Conservation (phyloP, 2,797 vertebrate species). For the Anas georgica region DNA sequence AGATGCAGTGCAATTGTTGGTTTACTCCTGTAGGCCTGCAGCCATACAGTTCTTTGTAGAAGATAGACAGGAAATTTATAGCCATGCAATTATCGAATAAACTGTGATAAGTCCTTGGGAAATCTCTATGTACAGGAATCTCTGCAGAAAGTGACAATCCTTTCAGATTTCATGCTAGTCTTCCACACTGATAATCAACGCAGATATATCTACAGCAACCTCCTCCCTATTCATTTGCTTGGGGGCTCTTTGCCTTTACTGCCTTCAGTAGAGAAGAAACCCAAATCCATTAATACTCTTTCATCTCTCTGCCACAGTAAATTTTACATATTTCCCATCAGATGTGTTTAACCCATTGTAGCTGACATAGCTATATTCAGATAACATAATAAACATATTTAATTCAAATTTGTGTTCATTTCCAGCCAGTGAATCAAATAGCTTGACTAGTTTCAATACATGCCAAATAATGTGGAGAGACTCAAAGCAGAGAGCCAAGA, state of each 20-base stretch:
- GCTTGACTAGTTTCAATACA: background rate
- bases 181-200: background rate
- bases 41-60: constrained; percentile 11
- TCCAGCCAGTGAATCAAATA: background rate
- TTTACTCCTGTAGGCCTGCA: constrained; percentile 40
- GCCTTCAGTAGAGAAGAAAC: background rate
- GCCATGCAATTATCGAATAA: constrained; percentile 29
- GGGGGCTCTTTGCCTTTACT: background rate
- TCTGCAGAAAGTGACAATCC: background rate
- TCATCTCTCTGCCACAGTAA: background rate
- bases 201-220: background rate
- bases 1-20: constrained; percentile 10
- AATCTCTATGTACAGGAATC: background rate
- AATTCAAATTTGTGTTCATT: background rate
- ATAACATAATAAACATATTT: background rate
- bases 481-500: too few relatives aligned
- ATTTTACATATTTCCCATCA: background rate
- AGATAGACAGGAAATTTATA: constrained; percentile 48
- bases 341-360: background rate
- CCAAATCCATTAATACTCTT: background rate
- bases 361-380: background rate
- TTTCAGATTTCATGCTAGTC: background rate
- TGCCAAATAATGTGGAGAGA: background rate
- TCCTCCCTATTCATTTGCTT: background rate
- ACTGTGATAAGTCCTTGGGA: background rate